Conservation (phyloP, 1,140 invertebrate species). For the Drosophila mayri region DNA sequence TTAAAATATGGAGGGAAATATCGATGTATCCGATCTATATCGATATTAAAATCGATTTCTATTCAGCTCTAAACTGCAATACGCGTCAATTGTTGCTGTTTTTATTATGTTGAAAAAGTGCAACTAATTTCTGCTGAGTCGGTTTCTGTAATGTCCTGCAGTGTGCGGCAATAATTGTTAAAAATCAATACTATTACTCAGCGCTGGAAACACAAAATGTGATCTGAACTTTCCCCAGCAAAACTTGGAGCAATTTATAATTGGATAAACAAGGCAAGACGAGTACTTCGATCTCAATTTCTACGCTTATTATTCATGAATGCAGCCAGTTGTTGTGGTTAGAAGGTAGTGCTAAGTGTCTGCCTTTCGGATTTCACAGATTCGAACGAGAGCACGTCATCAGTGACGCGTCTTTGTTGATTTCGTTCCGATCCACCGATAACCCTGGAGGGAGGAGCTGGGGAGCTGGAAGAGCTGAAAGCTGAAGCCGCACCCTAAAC, state of each 20-base stretch:
- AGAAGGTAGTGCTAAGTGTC: slow-evolving; percentile 1
- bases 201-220: slow-evolving; percentile 11
- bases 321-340: neutral
- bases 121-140: neutral
- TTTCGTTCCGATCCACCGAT: slow-evolving; percentile 21
- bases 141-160: neutral
- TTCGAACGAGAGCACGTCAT: slow-evolving; percentile 16
- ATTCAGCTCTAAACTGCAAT: slow-evolving; percentile 8
- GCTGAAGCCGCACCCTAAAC: slow-evolving; percentile 25
- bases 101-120: slow-evolving; percentile 22
- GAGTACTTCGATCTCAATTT: slow-evolving; percentile 2
- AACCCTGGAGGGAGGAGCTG: slow-evolving; percentile 10
- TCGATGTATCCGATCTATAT: neutral
- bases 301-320: slow-evolving; percentile 17
- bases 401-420: slow-evolving; percentile 9
- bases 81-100: slow-evolving; percentile 26
- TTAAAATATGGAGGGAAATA: neutral
- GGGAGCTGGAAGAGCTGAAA: slow-evolving; percentile 4
- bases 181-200: slow-evolving; percentile 8
- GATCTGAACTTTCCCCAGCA: neutral
- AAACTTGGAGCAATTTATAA: slow-evolving; percentile 5
- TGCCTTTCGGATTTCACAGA: slow-evolving; percentile 4
- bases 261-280: slow-evolving; percentile 31
- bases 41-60: neutral
- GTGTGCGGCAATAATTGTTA: neutral